Base-by-base conservation (phyloP, 1,140 invertebrate species). In the Drosophila melanica region DNA sequence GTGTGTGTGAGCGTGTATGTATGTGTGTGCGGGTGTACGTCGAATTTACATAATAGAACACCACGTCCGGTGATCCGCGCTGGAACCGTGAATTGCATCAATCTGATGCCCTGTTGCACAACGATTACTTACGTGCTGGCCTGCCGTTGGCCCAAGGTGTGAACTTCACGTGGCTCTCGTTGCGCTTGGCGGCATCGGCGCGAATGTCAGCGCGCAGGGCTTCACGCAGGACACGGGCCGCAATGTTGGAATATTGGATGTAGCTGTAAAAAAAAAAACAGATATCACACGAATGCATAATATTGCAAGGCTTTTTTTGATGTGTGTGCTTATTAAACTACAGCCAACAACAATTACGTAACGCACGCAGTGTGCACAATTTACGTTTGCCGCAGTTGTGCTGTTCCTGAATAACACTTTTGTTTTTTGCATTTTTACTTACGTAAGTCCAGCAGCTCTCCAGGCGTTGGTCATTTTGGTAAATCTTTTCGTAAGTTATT, bases 231-330 rank as follows among this genome's bases (percentile, higher is more conserved):
- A 97, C 92, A 90, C 94, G 95, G 10, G 97, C 97, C 82, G 97
- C 96, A 90, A 98, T 97, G 90, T 96, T 96, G 27, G 97, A 98
- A 91, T 97, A 98, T 93, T 97, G 97, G 92, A 98, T 96, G 93
- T 98, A 98, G 93, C 97, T 98, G 86, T 75, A 93, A 93, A 65
- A 23, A 8, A 44, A 53, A 9, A 50, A 10, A 47, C n/a, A 20
- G 35, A 51, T 23, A 44, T 50, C 20, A 60, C 11, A 65, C n/a
- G 2, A 8, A 12, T 42, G 9, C 14, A 54, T 75, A 35, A 35
- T 35, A 7, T 35, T 35, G 33, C 7, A 9, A 10, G 33, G 33
- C 8, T 35, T 2, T 35, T 35, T 35, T 9, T 10, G 27, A 14
- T 55, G 11, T 50, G 12, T 75, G 63, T 59, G 30, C 58, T 35